Evolutionary conservation across 2,113 vertebrate species (phyloP), one percentile per base, ranked within the genome.

Genomic region (Trachemys scripta): DNA sequence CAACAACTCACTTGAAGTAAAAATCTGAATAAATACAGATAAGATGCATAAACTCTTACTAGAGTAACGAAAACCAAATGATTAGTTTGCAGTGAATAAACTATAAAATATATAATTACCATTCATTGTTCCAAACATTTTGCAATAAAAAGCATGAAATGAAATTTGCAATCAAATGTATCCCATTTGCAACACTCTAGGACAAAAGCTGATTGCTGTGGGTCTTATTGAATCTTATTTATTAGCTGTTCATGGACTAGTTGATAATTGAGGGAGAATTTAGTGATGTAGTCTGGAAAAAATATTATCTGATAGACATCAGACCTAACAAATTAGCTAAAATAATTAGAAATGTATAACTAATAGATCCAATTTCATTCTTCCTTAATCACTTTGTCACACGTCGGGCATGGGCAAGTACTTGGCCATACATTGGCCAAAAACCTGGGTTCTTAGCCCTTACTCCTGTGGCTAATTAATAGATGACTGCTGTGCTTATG

Each of bases 51-150:
- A 93, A 95, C 89, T 98, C 93, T 97, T 95, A 92, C 92, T 75
- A 84, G 84, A 97, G 82, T 95, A 92, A 80, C 90, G 91, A 98
- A 96, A 98, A 97, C 91, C 65, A 97, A 97, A 97, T 85, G 54
- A 96, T 94, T 86, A 65, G 85, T 97, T 96, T 96, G 91, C 85
- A 96, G 92, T 96, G 96, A 97, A 97, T 97, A 95, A 96, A 98
- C 96, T 96, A 75, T 97, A 96, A 98, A 98, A 97, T 96, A 96
- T 91, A 87, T 97, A 97, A 98, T 98, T 98, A 96, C 89, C 85
- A 38, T 94, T 95, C 76, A 56, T 95, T 87, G 80, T 97, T 95
- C 94, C 78, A 72, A 97, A 94, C 80, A 76, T 96, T 98, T 98
- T 92, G 87, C 89, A 95, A 98, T 97, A 97, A 95, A 97, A 98